Evolutionary conservation across 1,140 invertebrate species (phyloP), one percentile per base, ranked within the genome.

Genomic region (Diorhabda sublineata): DNA sequence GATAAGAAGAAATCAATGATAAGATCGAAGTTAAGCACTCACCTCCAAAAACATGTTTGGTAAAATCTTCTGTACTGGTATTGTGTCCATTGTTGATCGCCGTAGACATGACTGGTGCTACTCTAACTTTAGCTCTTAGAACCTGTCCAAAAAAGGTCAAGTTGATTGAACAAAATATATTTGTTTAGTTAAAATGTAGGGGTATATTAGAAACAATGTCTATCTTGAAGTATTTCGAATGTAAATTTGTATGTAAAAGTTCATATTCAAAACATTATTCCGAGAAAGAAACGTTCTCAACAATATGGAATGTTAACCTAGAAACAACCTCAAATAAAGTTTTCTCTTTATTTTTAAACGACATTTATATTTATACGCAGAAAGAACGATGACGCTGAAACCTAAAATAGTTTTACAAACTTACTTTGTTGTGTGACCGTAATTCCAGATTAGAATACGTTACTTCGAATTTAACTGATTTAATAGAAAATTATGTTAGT

Each of bases 21-120:
- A 26, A 26, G 26, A 26, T 26, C 26, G 26, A 26, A 26, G 26
- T 2, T 26, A 11, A 62, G 5, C 5, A 68, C 69, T 69, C 58
- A 75, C 73, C 73, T 70, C 75, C 75, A 71, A 76, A 76, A 8
- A 76, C 73, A 68, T 76, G 75, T 60, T 76, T 76, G 41, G 75
- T 71, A 61, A 76, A 76, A 66, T 76, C 73, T 56, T 74, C 73
- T 5, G 68, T 64, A 61, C 68, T 71, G 11, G 68, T 68, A 26
- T 69, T 69, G 57, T 75, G 71, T 9, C 73, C 75, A 67, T 76
- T 76, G 2, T 6, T 52, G 4, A 73, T 70, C 3, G 73, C 70
- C 5, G 73, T 76, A 58, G 75, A 73, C 75, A 76, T 76, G 44
- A 68, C 71, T n/a, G 71, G 73, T 43, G 67, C 58, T 43, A 74